Base-by-base conservation (phyloP, 2,888 invertebrate genomes). In the Himalopsyche japonica region DNA sequence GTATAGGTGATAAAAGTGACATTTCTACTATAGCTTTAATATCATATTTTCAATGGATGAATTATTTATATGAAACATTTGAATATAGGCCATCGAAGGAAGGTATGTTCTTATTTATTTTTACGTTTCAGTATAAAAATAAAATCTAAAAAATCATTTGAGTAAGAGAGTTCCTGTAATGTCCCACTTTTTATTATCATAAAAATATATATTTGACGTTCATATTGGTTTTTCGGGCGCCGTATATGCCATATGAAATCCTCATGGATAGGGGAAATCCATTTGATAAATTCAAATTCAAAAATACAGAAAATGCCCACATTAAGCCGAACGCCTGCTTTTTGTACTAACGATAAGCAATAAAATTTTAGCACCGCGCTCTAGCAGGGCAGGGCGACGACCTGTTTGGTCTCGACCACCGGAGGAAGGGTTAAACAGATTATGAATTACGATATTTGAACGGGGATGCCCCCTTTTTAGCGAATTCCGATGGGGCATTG, bases 371-470 rank as follows among this genome's bases (percentile, higher is more conserved):
- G 81, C 77, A 32, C 81, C 43, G 48, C 32, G 43, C 49, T 48
- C 30, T 30, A 70, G 20, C 81, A 64, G 70, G 32, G 85, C 76
- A 47, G 80, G 81, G 85, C n/a, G 34, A 80, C 81, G 34, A 24
- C 76, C 27, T 37, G 79, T 57, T 76, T 57, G 30, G 24, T 49
- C 57, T 43, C 49, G 64, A 43, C 83, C 79, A 37, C 78, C 76
- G 48, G 78, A 34, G 84, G 82, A 83, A 83, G 86, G 85, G 86
- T 86, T 85, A 84, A 84, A 83, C 86, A 85, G 86, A 86, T 86
- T 86, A 86, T 86, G 86, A 86, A 84, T 86, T 86, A 86, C 86
- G 86, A 86, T 85, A 84, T 84, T 86, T 85, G 86, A 80, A 85
- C 84, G 86, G 82, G 79, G 20, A 82, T 34, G 81, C 84, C 83